Conservation (phyloP, 2,797 vertebrate genomes). For the Hephaestus fuliginosus region DNA sequence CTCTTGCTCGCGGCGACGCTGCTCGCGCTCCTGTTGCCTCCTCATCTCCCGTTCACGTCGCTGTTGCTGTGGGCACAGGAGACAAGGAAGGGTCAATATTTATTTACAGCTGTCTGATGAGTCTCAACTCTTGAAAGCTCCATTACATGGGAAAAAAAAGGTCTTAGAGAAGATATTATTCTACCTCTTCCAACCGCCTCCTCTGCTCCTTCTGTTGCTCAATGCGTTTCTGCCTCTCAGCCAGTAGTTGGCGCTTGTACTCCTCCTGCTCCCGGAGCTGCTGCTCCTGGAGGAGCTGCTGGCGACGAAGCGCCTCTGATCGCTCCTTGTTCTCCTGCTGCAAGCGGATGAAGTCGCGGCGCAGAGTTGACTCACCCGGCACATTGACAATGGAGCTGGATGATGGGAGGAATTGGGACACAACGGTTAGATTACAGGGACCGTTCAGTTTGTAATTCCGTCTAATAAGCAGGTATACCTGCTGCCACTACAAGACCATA, state of each 20-base stretch:
- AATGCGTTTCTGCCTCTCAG: slow-evolving; percentile 92
- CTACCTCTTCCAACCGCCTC: slow-evolving; percentile 90
- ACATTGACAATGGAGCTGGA: slow-evolving; percentile 93
- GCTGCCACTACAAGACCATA: slow-evolving; percentile 46
- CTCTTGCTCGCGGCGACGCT: slow-evolving; percentile 94
- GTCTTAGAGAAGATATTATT: background rate
- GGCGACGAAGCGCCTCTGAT: slow-evolving; percentile 89
- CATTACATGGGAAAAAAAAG: background rate
- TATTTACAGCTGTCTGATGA: background rate
- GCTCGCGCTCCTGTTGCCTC: slow-evolving; percentile 96
- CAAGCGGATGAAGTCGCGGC: slow-evolving; percentile 92
- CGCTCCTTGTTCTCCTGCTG: slow-evolving; percentile 96
- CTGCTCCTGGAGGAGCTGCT: slow-evolving; percentile 90
- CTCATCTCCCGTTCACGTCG: slow-evolving; percentile 94
- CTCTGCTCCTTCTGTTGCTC: slow-evolving; percentile 95
- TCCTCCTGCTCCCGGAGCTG: slow-evolving; percentile 93
- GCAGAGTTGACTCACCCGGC: slow-evolving; percentile 92
- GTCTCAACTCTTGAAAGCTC: background rate
- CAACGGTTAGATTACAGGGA: background rate
- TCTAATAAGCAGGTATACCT: rapidly evolving
- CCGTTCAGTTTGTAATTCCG: background rate
- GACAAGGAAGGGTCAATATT: background rate
- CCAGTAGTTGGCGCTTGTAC: slow-evolving; percentile 91
- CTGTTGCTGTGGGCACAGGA: slow-evolving; percentile 89
- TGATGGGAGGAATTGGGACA: background rate